Base-by-base conservation (phyloP, 2,797 vertebrate species). In the Mus minutoides region DNA sequence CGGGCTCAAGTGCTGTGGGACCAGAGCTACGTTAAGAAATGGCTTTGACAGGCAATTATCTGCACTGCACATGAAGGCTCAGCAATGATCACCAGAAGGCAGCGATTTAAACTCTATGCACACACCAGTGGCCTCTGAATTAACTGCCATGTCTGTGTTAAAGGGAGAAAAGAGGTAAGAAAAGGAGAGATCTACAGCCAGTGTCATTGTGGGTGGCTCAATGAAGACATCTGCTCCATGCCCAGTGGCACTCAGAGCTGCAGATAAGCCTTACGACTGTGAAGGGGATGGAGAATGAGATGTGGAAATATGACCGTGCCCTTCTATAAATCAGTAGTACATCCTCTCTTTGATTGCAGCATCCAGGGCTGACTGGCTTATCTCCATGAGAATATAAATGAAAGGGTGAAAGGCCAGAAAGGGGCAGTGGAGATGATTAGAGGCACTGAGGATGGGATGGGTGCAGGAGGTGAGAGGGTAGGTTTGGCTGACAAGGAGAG, bases 221-320 rank as follows among this genome's bases (percentile, higher is more conserved):
- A 14, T 92, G 97, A 94, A 96, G 95, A 89, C 88, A 62, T 95
- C 92, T 92, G 62, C 80, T 90, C 60, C 24, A 6, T 46, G 88
- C 95, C 88, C 43, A 12, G 60, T 88, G 91, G 91, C 3, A 1
- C 73, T 43, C 64, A 11, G 77, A 82, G 56, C 88, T 11, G 52
- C 7, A 54, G 56, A 54, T 37, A 62, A 91, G 95, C 86, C 90
- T 6, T 60, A 21, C 0, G 83, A 13, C 79, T n/a, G 3, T 40
- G 88, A 73, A 56, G 52, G 43, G 73, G 91, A 3, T 21, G 78
- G 93, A 56, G 88, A 88, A 80, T 13, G 88, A 91, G 84, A 87
- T 60, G 58, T 0, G 16, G 96, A 86, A 92, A 78, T 89, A 87
- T 67, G 64, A 88, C 73, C 46, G 19, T 11, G 82, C 54, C 67